Percentiles rank a stretch among this genome's conserved stretches.
phyloP scores from a whole-genome alignment of 2,113 vertebrate genomes.

The Lepus europaeus region DNA sequence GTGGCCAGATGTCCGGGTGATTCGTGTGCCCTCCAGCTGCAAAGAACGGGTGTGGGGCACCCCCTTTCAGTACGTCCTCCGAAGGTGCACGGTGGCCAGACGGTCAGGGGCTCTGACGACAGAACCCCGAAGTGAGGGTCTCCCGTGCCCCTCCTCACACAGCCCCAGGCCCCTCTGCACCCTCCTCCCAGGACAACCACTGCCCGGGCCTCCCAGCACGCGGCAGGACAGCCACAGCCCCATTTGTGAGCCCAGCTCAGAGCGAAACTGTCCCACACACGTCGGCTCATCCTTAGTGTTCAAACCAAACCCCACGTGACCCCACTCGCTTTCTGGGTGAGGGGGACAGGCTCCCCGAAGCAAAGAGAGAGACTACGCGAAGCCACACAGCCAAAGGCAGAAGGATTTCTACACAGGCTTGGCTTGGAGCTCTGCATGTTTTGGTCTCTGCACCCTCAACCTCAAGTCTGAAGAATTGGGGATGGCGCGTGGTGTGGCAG shows the following conservation, averaged over 20 bases:
- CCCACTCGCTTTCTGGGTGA: accelerated
- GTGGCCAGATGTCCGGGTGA: neutral
- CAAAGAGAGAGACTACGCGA: no score
- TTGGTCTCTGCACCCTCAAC: no score
- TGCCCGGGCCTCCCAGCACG: neutral
- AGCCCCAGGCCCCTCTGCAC: neutral
- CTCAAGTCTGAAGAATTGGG: no score
- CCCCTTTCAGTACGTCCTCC: accelerated
- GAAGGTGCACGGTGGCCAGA: neutral
- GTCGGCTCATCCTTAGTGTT: neutral
- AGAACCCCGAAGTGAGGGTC: neutral
- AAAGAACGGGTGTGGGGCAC: accelerated
- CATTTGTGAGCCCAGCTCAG: neutral
- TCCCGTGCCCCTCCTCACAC: neutral
- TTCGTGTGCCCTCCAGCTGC: accelerated
- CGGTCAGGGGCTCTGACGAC: neutral
- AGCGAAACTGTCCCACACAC: accelerated
- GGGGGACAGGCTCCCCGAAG: neutral
- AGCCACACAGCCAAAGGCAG: neutral
- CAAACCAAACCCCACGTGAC: neutral
- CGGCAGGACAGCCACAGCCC: neutral
- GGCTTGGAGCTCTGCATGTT: no score
- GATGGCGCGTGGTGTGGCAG: no score
- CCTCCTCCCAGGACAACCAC: neutral
- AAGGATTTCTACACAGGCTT: neutral